Conservation (phyloP, 2,797 vertebrate species). For the Nasua narica region DNA sequence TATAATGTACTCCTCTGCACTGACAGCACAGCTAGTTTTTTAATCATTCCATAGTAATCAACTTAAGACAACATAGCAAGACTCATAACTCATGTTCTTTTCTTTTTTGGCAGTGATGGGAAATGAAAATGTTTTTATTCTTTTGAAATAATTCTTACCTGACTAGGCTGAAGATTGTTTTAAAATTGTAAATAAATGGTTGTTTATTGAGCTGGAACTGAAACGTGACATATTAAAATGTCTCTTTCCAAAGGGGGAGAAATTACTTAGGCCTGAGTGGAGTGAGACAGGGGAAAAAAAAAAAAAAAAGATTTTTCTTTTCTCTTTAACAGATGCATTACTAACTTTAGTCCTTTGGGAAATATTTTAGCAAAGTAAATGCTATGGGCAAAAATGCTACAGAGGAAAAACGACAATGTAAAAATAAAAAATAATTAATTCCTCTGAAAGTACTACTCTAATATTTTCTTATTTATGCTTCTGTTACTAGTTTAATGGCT, state of each 20-base stretch:
- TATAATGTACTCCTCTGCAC: conserved; percentile 91
- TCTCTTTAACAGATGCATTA: conserved; percentile 77
- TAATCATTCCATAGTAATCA: conserved; percentile 89
- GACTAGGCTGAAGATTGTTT: conserved; percentile 84
- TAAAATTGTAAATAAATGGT: conserved; percentile 87
- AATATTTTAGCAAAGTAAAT: conserved; percentile 20
- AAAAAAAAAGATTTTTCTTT: conserved; percentile 39
- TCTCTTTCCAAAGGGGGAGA: conserved; percentile 78
- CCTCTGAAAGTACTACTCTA: not conserved
- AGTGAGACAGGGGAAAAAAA: conserved; percentile 56
- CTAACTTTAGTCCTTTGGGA: conserved; percentile 57
- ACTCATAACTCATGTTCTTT: conserved; percentile 91
- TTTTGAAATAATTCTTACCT: conserved; percentile 90
- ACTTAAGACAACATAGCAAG: conserved; percentile 88
- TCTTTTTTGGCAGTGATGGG: conserved; percentile 87
- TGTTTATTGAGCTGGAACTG: conserved; percentile 87
- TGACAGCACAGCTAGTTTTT: conserved; percentile 89
- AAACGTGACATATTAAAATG: conserved; percentile 86
- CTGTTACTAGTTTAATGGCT: not conserved
- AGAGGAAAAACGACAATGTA: not conserved
- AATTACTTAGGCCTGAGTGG: conserved; percentile 80
- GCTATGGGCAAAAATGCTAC: not conserved
- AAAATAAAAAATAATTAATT: conserved; percentile 27
- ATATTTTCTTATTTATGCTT: not conserved
- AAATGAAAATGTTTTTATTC: conserved; percentile 90